Percentiles rank a stretch among this genome's conserved stretches.
phyloP scores from a whole-genome alignment of 2,888 invertebrate species.

The Cheilosia scutellata region DNA sequence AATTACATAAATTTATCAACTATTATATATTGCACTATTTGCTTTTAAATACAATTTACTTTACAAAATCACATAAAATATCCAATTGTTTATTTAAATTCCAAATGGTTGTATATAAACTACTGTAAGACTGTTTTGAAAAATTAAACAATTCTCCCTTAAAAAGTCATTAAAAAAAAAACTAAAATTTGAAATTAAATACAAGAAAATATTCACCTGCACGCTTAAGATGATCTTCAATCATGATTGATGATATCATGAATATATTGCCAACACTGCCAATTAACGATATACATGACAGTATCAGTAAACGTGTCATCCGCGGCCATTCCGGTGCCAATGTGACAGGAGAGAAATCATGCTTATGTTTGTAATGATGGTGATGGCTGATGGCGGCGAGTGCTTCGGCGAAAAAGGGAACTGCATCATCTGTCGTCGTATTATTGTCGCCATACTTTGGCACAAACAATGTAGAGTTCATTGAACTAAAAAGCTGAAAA shows the following conservation, averaged over 20 bases:
- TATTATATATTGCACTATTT: slow-evolving; percentile 46
- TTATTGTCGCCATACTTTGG: slow-evolving; percentile 72
- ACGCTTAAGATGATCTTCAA: slow-evolving; percentile 88
- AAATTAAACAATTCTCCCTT: background rate
- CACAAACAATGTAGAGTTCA: slow-evolving; percentile 74
- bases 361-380: slow-evolving; percentile 54
- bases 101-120: slow-evolving; percentile 11
- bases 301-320: slow-evolving; percentile 87
- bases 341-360: slow-evolving; percentile 87
- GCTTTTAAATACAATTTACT: slow-evolving; percentile 17
- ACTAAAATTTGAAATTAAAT: background rate
- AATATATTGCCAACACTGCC: slow-evolving; percentile 91
- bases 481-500: slow-evolving; percentile 47
- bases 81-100: background rate
- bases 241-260: slow-evolving; percentile 90
- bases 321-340: slow-evolving; percentile 89
- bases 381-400: slow-evolving; percentile 74
- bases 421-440: slow-evolving; percentile 57
- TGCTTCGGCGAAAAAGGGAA: slow-evolving; percentile 70
- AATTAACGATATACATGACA: slow-evolving; percentile 87
- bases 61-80: background rate
- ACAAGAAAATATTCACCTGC: slow-evolving; percentile 85
- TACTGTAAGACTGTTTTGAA: slow-evolving; percentile 11
- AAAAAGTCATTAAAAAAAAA: slow-evolving; percentile 16
- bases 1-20: background rate